Evolutionary conservation across 2,888 invertebrate genomes (phyloP).

Genomic region (Resseliella maxima): DNA sequence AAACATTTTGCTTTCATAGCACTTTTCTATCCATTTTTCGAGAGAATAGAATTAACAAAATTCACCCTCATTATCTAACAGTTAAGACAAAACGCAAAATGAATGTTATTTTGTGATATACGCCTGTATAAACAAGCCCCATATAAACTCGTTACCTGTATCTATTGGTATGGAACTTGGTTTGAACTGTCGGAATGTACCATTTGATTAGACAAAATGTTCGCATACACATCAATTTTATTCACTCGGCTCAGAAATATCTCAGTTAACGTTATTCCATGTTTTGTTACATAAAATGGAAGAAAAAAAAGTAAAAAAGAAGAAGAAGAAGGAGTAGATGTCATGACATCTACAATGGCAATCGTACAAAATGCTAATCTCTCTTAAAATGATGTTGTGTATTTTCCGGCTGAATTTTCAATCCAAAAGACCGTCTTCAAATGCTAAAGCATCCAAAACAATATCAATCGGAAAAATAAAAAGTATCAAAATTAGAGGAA

Average conservation of each 20-base stretch:
- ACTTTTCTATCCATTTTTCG: background rate
- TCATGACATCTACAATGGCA: background rate
- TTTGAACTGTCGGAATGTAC: background rate
- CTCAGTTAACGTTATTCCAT: no score
- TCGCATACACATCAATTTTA: no score
- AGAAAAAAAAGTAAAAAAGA: background rate
- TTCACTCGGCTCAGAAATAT: no score
- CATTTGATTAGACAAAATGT: no score
- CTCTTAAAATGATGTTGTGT: background rate
- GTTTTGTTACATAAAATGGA: no score
- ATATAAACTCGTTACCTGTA: slow-evolving; percentile 30
- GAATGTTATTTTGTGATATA: no score
- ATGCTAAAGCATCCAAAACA: background rate
- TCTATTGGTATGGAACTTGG: background rate
- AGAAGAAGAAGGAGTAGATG: no score
- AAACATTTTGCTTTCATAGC: background rate
- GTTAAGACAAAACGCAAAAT: background rate
- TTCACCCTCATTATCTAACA: slow-evolving; percentile 35
- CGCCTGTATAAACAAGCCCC: no score
- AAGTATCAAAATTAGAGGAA: background rate
- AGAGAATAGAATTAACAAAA: background rate
- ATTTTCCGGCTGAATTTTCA: background rate
- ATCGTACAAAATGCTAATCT: slow-evolving; percentile 12
- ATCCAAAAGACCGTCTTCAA: background rate
- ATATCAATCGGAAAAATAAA: background rate